Percentiles rank a stretch among this genome's conserved stretches.
Conservation (phyloP, 2,797 vertebrate species). For the Falco concolor region DNA sequence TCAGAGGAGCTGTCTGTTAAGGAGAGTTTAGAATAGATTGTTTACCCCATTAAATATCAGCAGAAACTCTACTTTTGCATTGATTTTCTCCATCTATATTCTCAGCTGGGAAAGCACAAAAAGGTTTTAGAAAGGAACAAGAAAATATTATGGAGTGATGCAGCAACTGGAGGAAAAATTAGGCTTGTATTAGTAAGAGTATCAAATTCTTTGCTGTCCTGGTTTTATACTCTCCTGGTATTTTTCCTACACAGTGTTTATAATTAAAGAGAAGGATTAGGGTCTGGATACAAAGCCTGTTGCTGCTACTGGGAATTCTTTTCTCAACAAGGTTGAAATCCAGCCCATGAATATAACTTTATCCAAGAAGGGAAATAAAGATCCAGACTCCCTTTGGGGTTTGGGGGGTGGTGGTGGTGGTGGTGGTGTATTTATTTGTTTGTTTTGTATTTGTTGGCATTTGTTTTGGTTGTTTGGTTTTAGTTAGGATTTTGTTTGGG, state of each 20-base stretch:
- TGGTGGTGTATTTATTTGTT: neutral
- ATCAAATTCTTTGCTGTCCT: neutral
- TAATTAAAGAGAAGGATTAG: neutral
- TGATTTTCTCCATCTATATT: conserved; percentile 21
- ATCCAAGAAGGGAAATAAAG: neutral
- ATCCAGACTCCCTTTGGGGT: neutral
- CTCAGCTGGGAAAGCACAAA: conserved; percentile 12
- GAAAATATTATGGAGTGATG: neutral
- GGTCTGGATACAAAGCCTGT: neutral
- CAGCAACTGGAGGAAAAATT: neutral
- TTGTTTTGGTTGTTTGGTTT: neutral
- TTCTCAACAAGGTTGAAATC: neutral
- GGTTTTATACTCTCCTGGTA: neutral
- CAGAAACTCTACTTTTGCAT: conserved; percentile 40
- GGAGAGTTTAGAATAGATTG: conserved; percentile 30
- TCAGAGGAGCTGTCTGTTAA: conserved; percentile 40
- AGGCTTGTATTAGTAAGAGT: neutral
- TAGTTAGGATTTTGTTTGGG: neutral
- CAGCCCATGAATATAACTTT: neutral
- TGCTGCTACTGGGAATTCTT: neutral
- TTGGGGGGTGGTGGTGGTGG: neutral
- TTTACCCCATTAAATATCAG: conserved; percentile 45
- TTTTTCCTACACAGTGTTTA: neutral
- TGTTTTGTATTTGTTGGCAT: neutral
- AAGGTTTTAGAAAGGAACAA: neutral